Base-by-base conservation (phyloP, 2,797 vertebrate genomes). In the Myripristis jacobus region DNA sequence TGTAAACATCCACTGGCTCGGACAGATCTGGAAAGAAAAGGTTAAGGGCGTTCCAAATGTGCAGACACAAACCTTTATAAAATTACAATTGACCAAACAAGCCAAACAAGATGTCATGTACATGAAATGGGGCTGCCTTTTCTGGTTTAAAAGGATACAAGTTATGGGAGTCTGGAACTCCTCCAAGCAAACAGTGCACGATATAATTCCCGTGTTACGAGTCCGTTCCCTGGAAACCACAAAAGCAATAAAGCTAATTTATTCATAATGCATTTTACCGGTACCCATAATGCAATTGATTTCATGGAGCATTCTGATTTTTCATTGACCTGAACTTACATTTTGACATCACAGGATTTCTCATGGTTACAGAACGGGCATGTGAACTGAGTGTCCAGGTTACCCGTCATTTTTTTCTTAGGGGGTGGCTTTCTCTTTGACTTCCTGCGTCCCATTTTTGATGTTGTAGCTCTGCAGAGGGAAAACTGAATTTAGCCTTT, bases 81-180 rank as follows among this genome's bases (percentile, higher is more conserved):
- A 15, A 15, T 2, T 7, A n/a, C 6, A 24, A 6, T 1, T 9
- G 3, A 0, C 5, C 6, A 46, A 36, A 55, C 6, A 0, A 22
- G 48, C 38, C 38, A 15, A 41, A 41, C 38, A 41, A 41, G 13
- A 41, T 41, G 38, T 15, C 38, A 41, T 41, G 12, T 41, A 41
- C 3, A 41, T 41, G 38, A 15, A 41, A 58, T 34, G 18, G 0
- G 22, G 8, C 10, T n/a, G 6, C 18, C 3, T 31, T 38, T 27
- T 18, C 13, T 6, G 29, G 10, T 3, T 62, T 31, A 25, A 85
- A 96, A 97, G 96, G 96, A 97, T 98, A 98, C 96, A 98, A 0
- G 97, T 98, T 77, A 98, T 98, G 9, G 97, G 96, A 0, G 97
- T 98, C 92, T 98, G 97, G 89, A 98, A 98, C 87, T 98, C 96